Conservation (phyloP, 1,140 invertebrate genomes). For the Drosophila jambulina region DNA sequence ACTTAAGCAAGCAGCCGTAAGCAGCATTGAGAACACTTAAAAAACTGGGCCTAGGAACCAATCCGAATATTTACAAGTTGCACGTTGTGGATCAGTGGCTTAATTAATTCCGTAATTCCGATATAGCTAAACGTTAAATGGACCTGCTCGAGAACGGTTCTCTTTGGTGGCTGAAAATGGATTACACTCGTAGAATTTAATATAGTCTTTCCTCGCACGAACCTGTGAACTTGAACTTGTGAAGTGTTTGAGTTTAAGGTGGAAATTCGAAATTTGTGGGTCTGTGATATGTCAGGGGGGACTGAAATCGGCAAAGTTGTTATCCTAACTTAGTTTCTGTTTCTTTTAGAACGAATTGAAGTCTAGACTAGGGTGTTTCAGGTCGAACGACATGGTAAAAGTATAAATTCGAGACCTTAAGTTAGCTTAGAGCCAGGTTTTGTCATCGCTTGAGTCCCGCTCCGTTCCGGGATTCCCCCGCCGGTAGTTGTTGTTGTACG, state of each 20-base stretch:
- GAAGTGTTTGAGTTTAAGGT: not conserved
- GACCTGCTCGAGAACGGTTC: not conserved
- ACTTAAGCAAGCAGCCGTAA: slow-evolving; percentile 46
- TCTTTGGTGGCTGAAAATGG: not conserved
- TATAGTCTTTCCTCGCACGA: slow-evolving; percentile 16
- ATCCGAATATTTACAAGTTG: slow-evolving; percentile 55
- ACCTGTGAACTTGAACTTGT: not conserved
- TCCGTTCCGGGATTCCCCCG: slow-evolving; percentile 48
- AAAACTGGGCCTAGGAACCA: slow-evolving; percentile 38
- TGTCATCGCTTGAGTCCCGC: slow-evolving; percentile 57
- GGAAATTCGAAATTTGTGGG: slow-evolving; percentile 21
- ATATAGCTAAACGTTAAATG: slow-evolving; percentile 6
- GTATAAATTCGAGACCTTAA: slow-evolving; percentile 70
- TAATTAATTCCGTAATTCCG: not conserved
- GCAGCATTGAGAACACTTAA: slow-evolving; percentile 29
- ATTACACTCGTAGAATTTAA: not conserved
- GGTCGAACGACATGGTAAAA: slow-evolving; percentile 5
- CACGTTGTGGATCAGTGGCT: slow-evolving; percentile 12
- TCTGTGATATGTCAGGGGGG: slow-evolving; percentile 19
- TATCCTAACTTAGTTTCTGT: slow-evolving; percentile 29
- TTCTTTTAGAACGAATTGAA: slow-evolving; percentile 37
- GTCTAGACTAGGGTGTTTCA: slow-evolving; percentile 7
- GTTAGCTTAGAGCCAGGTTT: slow-evolving; percentile 75
- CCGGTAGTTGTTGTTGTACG: slow-evolving; percentile 69
- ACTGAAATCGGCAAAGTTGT: not conserved